These are phyloP conservation scores for Isoperla grammatica DNA, from an alignment of 2,888 invertebrate species.

Conservation along the genomic window DNA sequence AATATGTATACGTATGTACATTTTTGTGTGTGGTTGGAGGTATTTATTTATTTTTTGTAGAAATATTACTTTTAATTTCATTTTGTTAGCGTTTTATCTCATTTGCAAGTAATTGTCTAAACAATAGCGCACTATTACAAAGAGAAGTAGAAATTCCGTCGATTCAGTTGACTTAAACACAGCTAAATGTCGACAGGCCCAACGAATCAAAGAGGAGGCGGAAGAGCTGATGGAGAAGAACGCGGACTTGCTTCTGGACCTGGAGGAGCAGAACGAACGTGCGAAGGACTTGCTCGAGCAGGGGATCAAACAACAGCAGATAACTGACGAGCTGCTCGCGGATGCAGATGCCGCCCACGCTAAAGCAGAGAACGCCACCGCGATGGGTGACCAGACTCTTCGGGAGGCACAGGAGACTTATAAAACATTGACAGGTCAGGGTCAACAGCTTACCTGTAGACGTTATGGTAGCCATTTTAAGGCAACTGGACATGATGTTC, in stretches of 20 bases:
- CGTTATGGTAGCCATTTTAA: neutral
- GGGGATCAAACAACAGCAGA: conserved; percentile 65
- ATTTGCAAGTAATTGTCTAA: no score
- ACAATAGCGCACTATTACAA: no score
- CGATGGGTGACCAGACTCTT: conserved; percentile 74
- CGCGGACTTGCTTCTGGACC: conserved; percentile 41
- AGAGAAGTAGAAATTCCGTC: no score
- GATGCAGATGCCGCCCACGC: conserved; percentile 70
- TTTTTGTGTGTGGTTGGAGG: no score
- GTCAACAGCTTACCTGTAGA: conserved; percentile 35
- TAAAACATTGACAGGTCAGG: conserved; percentile 63
- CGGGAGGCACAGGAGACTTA: conserved; percentile 75
- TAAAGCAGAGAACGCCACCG: conserved; percentile 76
- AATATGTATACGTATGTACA: no score
- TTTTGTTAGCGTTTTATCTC: neutral
- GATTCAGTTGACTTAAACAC: no score
- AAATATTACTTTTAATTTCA: no score
- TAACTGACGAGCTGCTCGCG: conserved; percentile 70
- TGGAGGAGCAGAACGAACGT: conserved; percentile 58
- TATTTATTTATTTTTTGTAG: conserved; percentile 22
- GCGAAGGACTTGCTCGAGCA: conserved; percentile 49
- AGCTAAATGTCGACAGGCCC: conserved; percentile 38
- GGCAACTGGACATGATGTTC: neutral
- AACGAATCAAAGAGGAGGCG: conserved; percentile 52
- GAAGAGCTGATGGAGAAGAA: conserved; percentile 61